Conservation (phyloP, 2,113 vertebrate species). For the Calidris pygmaea region DNA sequence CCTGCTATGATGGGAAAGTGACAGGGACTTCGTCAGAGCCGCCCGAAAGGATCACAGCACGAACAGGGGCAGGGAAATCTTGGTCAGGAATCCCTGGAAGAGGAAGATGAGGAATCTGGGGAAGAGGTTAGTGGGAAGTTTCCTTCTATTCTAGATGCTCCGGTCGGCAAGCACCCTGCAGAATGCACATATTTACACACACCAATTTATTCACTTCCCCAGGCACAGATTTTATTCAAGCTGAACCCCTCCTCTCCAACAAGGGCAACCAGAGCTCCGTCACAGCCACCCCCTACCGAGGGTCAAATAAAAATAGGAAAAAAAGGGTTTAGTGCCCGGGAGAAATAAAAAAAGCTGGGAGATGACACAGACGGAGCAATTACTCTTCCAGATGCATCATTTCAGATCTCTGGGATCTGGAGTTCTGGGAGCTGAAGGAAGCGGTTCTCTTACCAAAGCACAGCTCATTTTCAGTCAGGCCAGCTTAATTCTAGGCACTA, state of each 20-base stretch:
- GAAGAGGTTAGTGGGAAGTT: not conserved
- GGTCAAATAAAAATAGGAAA: not conserved
- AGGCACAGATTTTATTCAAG: not conserved
- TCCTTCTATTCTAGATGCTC: not conserved
- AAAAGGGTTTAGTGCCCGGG: not conserved
- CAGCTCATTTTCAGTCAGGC: not conserved
- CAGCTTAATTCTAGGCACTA: not conserved
- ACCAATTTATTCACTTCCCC: not conserved
- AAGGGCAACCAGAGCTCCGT: not conserved
- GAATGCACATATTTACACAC: not conserved
- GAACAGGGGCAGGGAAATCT: not conserved
- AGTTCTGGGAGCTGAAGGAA: not conserved
- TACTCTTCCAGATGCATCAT: not conserved
- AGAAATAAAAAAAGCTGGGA: conserved; percentile 15
- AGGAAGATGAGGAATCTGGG: not conserved
- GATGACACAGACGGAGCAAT: not conserved
- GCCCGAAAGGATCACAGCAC: not conserved
- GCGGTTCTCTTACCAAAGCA: not conserved
- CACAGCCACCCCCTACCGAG: not conserved
- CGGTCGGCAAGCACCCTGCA: not conserved
- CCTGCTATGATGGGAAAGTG: not conserved
- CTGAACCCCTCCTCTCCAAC: not conserved
- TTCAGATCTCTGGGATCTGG: too few relatives aligned
- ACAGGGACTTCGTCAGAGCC: not conserved
- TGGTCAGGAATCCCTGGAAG: not conserved